Evolutionary conservation across 2,797 vertebrate species (phyloP).

Genomic region (Poecilia wingei): DNA sequence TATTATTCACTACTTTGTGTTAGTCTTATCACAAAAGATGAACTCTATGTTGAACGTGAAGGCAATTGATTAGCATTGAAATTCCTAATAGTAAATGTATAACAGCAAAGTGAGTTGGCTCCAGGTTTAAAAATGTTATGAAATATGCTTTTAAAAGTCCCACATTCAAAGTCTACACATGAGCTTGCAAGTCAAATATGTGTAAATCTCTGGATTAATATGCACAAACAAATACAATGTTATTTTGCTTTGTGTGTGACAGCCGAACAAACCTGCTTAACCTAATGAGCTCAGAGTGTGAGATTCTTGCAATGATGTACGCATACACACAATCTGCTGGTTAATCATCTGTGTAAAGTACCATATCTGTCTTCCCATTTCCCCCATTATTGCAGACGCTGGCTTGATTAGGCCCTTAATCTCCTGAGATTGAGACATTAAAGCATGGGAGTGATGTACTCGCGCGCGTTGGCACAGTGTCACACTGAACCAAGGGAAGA

Average conservation of each 20-base stretch:
- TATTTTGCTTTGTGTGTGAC: slow-evolving; percentile 21
- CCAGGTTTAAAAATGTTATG: neutral
- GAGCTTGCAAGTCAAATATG: neutral
- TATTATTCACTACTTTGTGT: neutral
- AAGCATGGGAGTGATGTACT: slow-evolving; percentile 65
- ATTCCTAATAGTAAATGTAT: neutral
- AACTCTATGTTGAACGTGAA: neutral
- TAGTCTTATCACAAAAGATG: neutral
- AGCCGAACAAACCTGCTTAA: slow-evolving; percentile 39
- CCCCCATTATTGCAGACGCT: slow-evolving; percentile 93
- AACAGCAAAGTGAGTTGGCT: neutral
- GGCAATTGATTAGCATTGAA: neutral
- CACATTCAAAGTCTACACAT: neutral
- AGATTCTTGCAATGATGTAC: slow-evolving; percentile 31
- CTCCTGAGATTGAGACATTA: slow-evolving; percentile 86
- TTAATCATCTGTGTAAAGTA: slow-evolving; percentile 96
- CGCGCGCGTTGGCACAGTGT: slow-evolving; percentile 46
- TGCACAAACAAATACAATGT: slow-evolving; percentile 19
- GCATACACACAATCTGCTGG: slow-evolving; percentile 76
- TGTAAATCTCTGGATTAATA: slow-evolving; percentile 4
- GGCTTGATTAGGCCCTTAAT: slow-evolving; percentile 97
- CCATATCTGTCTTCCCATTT: slow-evolving; percentile 96
- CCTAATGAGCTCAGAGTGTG: slow-evolving; percentile 51
- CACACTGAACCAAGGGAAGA: slow-evolving; percentile 38
- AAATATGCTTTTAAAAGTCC: slow-evolving; percentile 1